These are phyloP conservation scores for Lontra canadensis DNA, from an alignment of 2,113 vertebrate genomes.

Conservation along the genomic window DNA sequence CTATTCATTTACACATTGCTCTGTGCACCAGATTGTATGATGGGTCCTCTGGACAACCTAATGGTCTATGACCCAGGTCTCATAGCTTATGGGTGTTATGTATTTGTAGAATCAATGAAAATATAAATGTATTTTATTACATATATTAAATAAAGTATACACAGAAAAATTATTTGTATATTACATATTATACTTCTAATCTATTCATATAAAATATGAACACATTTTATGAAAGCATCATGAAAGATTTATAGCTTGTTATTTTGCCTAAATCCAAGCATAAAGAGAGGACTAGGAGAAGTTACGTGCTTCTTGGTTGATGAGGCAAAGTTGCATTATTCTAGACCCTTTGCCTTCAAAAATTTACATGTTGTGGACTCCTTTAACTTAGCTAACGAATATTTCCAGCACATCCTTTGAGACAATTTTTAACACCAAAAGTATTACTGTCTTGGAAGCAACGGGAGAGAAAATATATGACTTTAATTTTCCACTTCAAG, in stretches of 20 bases:
- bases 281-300: background rate
- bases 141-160: background rate
- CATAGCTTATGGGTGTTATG: background rate
- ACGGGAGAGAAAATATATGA: slow-evolving; percentile 12
- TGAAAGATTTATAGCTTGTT: background rate
- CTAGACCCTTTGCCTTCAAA: background rate
- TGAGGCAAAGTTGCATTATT: background rate
- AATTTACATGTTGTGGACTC: slow-evolving; percentile 1
- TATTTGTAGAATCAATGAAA: background rate
- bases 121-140: background rate
- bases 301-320: background rate
- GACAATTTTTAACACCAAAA: slow-evolving; percentile 58
- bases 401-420: slow-evolving; percentile 32
- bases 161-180: background rate
- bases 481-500: slow-evolving; percentile 65
- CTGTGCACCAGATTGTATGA: background rate
- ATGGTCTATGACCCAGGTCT: background rate
- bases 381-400: slow-evolving; percentile 47
- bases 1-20: background rate
- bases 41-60: too few species aligned
- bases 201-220: background rate
- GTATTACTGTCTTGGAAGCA: slow-evolving; percentile 59
- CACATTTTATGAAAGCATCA: background rate
- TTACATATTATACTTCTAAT: background rate
- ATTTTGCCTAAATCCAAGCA: background rate